Percentiles rank a stretch among this genome's conserved stretches.
Evolutionary conservation across 2,113 vertebrate species (phyloP).

Genomic region (Cathartes aura): DNA sequence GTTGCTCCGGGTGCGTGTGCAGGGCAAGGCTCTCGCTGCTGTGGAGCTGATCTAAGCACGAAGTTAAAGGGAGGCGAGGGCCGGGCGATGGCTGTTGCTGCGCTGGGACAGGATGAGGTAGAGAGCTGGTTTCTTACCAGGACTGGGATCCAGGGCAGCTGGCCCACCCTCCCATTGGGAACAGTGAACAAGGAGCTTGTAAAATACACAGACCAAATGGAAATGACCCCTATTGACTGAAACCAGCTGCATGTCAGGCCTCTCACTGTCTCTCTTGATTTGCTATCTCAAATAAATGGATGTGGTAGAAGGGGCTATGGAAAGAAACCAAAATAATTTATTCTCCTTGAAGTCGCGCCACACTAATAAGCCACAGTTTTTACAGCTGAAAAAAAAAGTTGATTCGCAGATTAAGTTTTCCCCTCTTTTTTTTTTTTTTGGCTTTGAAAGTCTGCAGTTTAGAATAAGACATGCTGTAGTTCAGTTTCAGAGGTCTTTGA

Average conservation of each 20-base stretch:
- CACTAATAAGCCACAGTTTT: slow-evolving; percentile 48
- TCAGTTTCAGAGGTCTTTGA: slow-evolving; percentile 57
- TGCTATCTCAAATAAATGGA: slow-evolving; percentile 75
- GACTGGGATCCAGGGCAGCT: slow-evolving; percentile 81
- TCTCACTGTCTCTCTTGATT: slow-evolving; percentile 69
- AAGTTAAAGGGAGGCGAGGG: neutral
- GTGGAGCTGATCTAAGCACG: neutral
- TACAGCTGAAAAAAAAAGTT: slow-evolving; percentile 66
- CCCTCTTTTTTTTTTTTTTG: neutral
- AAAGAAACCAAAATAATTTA: slow-evolving; percentile 68
- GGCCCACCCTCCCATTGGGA: slow-evolving; percentile 82
- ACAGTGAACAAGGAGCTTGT: slow-evolving; percentile 84
- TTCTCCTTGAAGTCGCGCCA: slow-evolving; percentile 47
- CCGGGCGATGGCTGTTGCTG: neutral
- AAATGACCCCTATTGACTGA: slow-evolving; percentile 83
- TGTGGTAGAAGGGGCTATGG: slow-evolving; percentile 33
- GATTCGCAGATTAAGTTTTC: slow-evolving; percentile 59
- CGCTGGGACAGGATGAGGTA: slow-evolving; percentile 60
- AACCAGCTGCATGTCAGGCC: slow-evolving; percentile 83
- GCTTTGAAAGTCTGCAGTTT: slow-evolving; percentile 44
- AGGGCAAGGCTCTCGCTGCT: neutral
- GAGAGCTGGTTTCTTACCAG: slow-evolving; percentile 72
- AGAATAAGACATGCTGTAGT: slow-evolving; percentile 11
- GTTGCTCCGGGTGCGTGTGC: neutral
- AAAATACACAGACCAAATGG: slow-evolving; percentile 83